Base-by-base conservation (phyloP, 2,888 invertebrate genomes). In the Limnephilus lunatus region DNA sequence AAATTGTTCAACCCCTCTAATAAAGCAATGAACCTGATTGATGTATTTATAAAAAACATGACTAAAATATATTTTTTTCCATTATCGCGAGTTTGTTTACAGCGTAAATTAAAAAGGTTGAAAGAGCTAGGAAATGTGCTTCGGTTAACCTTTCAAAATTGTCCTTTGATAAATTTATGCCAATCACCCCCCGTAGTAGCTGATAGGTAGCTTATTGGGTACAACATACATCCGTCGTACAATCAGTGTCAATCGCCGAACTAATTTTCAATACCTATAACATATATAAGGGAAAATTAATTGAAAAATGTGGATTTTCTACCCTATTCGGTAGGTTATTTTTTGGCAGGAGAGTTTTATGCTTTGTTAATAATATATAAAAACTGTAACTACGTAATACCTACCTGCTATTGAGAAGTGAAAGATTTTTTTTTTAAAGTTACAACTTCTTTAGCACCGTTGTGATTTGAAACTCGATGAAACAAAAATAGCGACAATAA, bases 211-310 rank as follows among this genome's bases (percentile, higher is more conserved):
- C 35, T 25, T 15, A 7, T 35, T 35, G 35, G 25, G 32, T 35
- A 83, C 35, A 83, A 83, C 83, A 25, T 83, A 25, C 25, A n/a
- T 3, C 83, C 25, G 11, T 30, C 86, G 92, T 92, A 92, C 92
- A 89, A 92, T 92, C 83, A 89, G 92, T 92, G 85, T 91, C 92
- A 92, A 89, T 85, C 89, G 81, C 89, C 89, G 82, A 86, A 89
- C 44, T 86, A 92, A 92, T 92, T 90, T 85, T n/a, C 86, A 92
- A 89, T 85, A 85, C 92, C 92, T 89, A 91, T 89, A 53, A 81
- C 91, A 82, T 91, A 82, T 91, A 92, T 92, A 89, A 91, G 81
- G 92, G 53, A 89, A 81, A 92, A 87, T 53, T 87, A 87, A 53
- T n/a, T 87, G 53, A 53, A 87, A 87, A 53, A 4, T 25, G 25